A percentile compares a stretch with the other conserved stretches of the same genome.
phyloP scores from a whole-genome alignment of 1,140 invertebrate genomes.

The Tribolium madens region DNA sequence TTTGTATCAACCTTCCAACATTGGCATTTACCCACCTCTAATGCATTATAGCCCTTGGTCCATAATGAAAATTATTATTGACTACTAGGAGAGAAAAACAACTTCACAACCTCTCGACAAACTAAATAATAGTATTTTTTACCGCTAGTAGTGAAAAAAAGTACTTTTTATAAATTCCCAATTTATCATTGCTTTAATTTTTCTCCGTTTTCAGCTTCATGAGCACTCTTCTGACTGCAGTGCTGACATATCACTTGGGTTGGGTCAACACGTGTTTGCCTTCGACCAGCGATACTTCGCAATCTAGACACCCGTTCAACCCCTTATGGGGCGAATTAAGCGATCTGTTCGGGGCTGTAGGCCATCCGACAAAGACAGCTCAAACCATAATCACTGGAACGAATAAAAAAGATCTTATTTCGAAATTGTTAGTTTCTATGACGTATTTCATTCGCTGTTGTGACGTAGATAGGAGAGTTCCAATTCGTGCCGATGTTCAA shows the following conservation, averaged over 20 bases:
- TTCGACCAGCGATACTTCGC: conserved; percentile 50
- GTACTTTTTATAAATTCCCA: too few species aligned
- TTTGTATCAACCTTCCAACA: too few species aligned
- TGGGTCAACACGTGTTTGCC: conserved; percentile 85
- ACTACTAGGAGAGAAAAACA: too few species aligned
- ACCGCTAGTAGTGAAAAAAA: too few species aligned
- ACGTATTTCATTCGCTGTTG: conserved; percentile 88
- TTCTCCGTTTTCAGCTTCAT: conserved; percentile 78
- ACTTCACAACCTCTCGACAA: too few species aligned
- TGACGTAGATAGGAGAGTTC: conserved; percentile 70
- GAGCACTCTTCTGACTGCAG: conserved; percentile 87
- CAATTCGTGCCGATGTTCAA: conserved; percentile 51
- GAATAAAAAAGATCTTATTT: conserved; percentile 74
- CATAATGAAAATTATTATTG: too few species aligned
- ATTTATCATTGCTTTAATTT: background rate
- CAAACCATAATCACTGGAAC: conserved; percentile 84
- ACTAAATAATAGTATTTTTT: too few species aligned
- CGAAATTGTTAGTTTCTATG: conserved; percentile 76
- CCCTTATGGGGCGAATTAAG: conserved; percentile 88
- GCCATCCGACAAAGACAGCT: conserved; percentile 79
- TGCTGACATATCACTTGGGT: conserved; percentile 89
- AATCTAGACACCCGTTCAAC: conserved; percentile 74
- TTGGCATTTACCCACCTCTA: too few species aligned
- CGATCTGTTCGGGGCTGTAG: conserved; percentile 86
- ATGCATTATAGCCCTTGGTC: too few species aligned